Base-by-base conservation (phyloP, 2,113 vertebrate genomes). In the Platichthys flesus region DNA sequence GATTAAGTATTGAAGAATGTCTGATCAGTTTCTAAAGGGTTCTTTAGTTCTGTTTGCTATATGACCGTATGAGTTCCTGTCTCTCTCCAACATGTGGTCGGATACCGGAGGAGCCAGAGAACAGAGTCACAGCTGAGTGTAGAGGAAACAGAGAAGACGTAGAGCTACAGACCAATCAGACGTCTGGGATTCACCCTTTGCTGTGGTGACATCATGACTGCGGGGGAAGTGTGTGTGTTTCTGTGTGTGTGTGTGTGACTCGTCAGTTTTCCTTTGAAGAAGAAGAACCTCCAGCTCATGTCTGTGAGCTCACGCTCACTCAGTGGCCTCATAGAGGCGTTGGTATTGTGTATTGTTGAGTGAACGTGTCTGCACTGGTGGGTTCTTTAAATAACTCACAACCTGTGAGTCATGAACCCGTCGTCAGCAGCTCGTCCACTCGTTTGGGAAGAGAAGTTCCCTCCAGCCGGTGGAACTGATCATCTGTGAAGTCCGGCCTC, bases 151-250 rank as follows among this genome's bases (percentile, higher is more conserved):
- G 55, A 31, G 69, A 82, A 37, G 87, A 73, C 84, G 2, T 12
- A 23, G 61, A 21, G 66, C 80, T 65, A 79, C 84, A 6, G 72
- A 79, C 35, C 2, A 71, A 76, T 76, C 82, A 88, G 51, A 85
- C 55, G 87, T 86, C 87, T 89, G 85, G 82, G 87, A 87, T 86
- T 87, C 85, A 84, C 89, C 86, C 80, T 37, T 6, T 18, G 26
- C 62, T 51, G 75, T 40, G 65, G 26, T 85, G 78, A 89, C 79
- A 60, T 87, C 86, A 83, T 45, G 75, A 60, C 74, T 52, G 64
- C 52, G 37, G 52, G 69, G 54, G 67, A 37, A 37, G 9, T 65
- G 78, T 86, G 71, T 28, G 9, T 65, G 78, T 86, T 67, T 31
- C 6, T 31, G 28, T 31, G 9, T 65, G 78, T 86, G 71, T 47